phyloP scores from a whole-genome alignment of 2,113 vertebrate genomes.

The Grantiella picta region DNA sequence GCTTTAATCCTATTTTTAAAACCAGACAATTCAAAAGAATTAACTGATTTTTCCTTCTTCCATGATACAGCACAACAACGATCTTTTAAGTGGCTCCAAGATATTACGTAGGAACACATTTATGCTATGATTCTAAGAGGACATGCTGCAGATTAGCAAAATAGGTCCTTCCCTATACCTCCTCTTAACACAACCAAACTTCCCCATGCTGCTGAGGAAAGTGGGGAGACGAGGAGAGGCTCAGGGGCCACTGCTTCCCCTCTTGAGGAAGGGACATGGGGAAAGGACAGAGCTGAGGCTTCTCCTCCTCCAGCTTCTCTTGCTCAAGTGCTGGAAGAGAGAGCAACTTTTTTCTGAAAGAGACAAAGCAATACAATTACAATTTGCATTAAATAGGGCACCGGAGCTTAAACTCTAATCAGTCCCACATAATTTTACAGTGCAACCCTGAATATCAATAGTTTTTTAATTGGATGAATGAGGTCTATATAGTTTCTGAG shows the following conservation, averaged over 20 bases:
- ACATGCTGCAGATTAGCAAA: background rate
- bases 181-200: background rate
- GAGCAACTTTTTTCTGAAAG: background rate
- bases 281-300: background rate
- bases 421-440: background rate
- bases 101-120: background rate
- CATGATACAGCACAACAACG: background rate
- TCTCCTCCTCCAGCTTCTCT: background rate
- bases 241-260: background rate
- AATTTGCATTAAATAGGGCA: background rate
- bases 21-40: background rate
- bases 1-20: constrained; percentile 36
- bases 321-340: background rate
- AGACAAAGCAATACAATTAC: accelerated
- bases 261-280: background rate
- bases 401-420: background rate
- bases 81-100: background rate
- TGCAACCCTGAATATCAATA: background rate
- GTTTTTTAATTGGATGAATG: background rate
- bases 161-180: background rate
- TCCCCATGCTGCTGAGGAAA: background rate
- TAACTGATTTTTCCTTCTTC: background rate
- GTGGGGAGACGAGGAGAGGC: background rate
- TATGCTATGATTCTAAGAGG: background rate
- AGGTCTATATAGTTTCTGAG: background rate